phyloP scores from a whole-genome alignment of 2,113 vertebrate genomes.

The Willisornis vidua region DNA sequence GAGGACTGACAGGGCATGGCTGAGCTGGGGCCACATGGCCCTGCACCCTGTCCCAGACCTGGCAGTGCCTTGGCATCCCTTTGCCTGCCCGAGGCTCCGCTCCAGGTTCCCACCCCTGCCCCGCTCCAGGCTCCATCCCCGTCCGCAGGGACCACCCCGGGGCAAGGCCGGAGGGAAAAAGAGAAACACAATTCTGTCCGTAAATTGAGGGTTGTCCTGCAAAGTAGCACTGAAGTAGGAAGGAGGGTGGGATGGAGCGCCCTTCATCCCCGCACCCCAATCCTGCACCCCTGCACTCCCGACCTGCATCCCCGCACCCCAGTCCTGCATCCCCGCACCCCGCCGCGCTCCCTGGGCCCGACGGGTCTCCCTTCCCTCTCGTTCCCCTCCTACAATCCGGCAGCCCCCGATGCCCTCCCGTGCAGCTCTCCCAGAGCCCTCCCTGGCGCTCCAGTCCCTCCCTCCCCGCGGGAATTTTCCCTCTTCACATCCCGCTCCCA shows the following conservation, averaged over 20 bases:
- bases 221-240: background rate
- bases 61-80: background rate
- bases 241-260: background rate
- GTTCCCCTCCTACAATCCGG: background rate
- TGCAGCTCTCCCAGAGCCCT: background rate
- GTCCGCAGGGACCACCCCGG: background rate
- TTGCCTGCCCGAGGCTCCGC: accelerated
- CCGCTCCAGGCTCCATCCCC: background rate
- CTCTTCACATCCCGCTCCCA: background rate
- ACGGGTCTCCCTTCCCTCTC: background rate
- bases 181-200: background rate
- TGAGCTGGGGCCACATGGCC: accelerated
- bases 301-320: background rate
- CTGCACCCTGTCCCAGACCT: accelerated
- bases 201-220: accelerated
- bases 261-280: background rate
- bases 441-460: background rate
- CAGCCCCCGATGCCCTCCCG: background rate
- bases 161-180: background rate
- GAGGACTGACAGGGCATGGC: background rate
- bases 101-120: no score
- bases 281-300: background rate
- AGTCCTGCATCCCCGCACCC: background rate
- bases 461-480: background rate
- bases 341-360: background rate